phyloP scores from a whole-genome alignment of 2,797 vertebrate species.

The Valencia hispanica region DNA sequence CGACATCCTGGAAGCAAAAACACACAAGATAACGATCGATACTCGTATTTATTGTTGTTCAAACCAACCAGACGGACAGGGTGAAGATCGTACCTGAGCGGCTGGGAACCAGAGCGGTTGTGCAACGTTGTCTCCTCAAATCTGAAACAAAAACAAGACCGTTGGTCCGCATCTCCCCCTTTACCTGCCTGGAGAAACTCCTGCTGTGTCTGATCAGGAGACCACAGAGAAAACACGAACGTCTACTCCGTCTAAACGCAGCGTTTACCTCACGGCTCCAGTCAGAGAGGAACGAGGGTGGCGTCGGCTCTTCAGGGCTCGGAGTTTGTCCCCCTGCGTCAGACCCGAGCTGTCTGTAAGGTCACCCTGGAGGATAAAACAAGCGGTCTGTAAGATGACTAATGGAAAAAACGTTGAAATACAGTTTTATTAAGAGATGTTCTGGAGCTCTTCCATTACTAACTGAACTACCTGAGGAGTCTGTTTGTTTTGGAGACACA shows the following conservation, averaged over 20 bases:
- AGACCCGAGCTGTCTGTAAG: constrained; percentile 76
- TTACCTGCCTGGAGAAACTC: no score
- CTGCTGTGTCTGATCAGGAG: background rate
- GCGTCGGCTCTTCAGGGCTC: constrained; percentile 92
- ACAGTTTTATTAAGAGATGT: background rate
- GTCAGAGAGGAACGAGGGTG: constrained; percentile 81
- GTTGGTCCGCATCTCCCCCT: background rate
- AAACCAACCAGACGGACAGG: accelerated
- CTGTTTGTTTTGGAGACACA: background rate
- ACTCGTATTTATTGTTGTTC: background rate
- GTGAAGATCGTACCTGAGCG: constrained; percentile 82
- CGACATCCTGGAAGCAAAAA: constrained; percentile 73
- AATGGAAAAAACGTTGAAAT: background rate
- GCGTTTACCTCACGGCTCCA: constrained; percentile 82
- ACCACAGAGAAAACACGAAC: background rate
- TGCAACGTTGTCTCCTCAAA: constrained; percentile 86
- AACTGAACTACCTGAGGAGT: background rate
- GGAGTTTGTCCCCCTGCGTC: constrained; percentile 96
- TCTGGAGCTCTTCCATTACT: background rate
- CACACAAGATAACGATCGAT: background rate
- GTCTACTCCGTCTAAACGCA: background rate
- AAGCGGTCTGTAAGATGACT: background rate
- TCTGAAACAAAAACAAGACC: constrained; percentile 73
- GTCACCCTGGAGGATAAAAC: constrained; percentile 75
- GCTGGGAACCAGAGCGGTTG: constrained; percentile 83